Conservation (phyloP, 2,113 vertebrate species). For the Cebus imitator region DNA sequence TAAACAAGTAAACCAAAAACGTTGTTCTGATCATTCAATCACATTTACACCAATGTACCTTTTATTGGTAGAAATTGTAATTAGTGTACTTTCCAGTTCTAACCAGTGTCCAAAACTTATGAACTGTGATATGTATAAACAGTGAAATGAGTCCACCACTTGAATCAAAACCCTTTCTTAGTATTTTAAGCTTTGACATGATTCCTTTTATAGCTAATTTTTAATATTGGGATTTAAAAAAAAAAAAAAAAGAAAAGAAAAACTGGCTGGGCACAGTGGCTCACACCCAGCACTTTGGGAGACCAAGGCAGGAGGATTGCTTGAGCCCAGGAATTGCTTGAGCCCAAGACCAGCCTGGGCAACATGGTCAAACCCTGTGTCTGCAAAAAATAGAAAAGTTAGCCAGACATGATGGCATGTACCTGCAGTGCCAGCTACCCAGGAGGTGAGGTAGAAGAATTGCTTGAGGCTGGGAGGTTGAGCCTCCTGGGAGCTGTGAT, state of each 20-base stretch:
- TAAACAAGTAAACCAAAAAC: slow-evolving; percentile 36
- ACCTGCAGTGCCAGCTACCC: too few species aligned
- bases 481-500: too few species aligned
- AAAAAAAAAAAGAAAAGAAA: not conserved
- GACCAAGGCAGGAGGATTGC: too few species aligned
- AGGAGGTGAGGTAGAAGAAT: too few species aligned
- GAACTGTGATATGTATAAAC: not conserved
- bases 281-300: too few species aligned
- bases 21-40: not conserved
- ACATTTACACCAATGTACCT: not conserved
- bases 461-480: too few species aligned
- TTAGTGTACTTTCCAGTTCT: not conserved
- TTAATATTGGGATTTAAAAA: not conserved
- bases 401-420: too few species aligned
- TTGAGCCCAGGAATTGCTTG: too few species aligned
- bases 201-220: slow-evolving; percentile 40
- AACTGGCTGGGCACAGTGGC: not conserved
- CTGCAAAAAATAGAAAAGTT: too few species aligned
- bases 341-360: too few species aligned
- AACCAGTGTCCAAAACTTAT: not conserved
- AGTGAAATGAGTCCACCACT: slow-evolving; percentile 12
- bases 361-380: too few species aligned
- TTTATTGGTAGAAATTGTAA: slow-evolving; percentile 32
- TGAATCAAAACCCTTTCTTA: slow-evolving; percentile 18
- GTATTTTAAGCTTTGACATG: slow-evolving; percentile 10